phyloP scores from a whole-genome alignment of 2,888 invertebrate genomes.

The Diadromus collaris region DNA sequence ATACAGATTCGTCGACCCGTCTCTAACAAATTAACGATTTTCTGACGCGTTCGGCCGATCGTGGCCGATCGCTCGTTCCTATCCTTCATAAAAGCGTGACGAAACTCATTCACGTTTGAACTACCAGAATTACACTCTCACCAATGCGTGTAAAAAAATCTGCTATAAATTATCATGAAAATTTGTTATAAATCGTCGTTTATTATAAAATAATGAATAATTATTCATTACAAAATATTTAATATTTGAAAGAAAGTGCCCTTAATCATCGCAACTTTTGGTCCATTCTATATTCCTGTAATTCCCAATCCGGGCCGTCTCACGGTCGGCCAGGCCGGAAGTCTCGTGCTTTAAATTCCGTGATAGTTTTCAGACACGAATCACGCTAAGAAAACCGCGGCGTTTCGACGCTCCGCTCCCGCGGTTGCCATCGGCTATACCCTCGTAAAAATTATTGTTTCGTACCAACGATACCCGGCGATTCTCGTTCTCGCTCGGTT shows the following conservation, averaged over 20 bases:
- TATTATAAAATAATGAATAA: too few relatives aligned
- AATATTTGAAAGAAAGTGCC: background rate
- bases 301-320: background rate
- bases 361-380: conserved; percentile 43
- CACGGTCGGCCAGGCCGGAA: background rate
- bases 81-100: too few relatives aligned
- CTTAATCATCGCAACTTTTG: background rate
- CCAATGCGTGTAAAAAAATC: too few relatives aligned
- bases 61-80: too few relatives aligned
- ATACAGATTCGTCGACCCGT: too few relatives aligned
- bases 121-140: too few relatives aligned
- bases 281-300: background rate
- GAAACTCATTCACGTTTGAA: too few relatives aligned
- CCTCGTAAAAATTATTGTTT: conserved; percentile 52
- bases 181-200: too few relatives aligned
- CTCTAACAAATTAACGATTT: too few relatives aligned
- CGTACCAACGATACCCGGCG: conserved; percentile 29
- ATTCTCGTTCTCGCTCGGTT: conserved; percentile 34
- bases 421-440: conserved; percentile 23
- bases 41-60: too few relatives aligned
- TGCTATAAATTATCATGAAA: too few relatives aligned
- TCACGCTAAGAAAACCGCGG: conserved; percentile 10
- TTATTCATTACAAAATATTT: background rate
- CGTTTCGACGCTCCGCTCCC: conserved; percentile 6
- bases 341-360: conserved; percentile 28